phyloP scores from a whole-genome alignment of 2,888 invertebrate species.

The Busseola fusca region DNA sequence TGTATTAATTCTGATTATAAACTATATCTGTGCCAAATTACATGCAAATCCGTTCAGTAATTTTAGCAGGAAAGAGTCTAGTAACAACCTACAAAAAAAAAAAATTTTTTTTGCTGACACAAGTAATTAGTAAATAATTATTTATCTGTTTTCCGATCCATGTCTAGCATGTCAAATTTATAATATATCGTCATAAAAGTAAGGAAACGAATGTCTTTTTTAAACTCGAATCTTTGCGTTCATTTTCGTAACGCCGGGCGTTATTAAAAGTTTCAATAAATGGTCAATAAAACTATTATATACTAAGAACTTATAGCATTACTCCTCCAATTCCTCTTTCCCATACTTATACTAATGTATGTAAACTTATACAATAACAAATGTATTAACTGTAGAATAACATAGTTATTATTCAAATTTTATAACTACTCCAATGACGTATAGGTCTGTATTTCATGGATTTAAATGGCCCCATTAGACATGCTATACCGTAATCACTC shows the following conservation, averaged over 20 bases:
- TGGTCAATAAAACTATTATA: not conserved
- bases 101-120: too few relatives aligned
- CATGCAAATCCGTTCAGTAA: too few relatives aligned
- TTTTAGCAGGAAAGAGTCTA: too few relatives aligned
- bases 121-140: too few relatives aligned
- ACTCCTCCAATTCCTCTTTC: not conserved
- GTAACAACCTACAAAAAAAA: too few relatives aligned
- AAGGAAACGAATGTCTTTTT: too few relatives aligned
- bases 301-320: not conserved
- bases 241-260: not conserved
- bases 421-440: constrained; percentile 35
- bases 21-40: too few relatives aligned
- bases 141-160: too few relatives aligned
- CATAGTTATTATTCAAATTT: constrained; percentile 54
- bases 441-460: constrained; percentile 13
- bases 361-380: constrained; percentile 29
- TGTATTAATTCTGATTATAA: too few relatives aligned
- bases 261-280: not conserved
- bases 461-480: constrained; percentile 27
- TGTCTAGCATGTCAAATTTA: too few relatives aligned
- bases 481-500: constrained; percentile 39
- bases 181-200: too few relatives aligned
- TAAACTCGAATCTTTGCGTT: too few relatives aligned
- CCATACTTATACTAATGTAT: constrained; percentile 18
- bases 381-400: constrained; percentile 18